Evolutionary conservation across 2,113 vertebrate species (phyloP).

Genomic region (Megalops atlanticus): DNA sequence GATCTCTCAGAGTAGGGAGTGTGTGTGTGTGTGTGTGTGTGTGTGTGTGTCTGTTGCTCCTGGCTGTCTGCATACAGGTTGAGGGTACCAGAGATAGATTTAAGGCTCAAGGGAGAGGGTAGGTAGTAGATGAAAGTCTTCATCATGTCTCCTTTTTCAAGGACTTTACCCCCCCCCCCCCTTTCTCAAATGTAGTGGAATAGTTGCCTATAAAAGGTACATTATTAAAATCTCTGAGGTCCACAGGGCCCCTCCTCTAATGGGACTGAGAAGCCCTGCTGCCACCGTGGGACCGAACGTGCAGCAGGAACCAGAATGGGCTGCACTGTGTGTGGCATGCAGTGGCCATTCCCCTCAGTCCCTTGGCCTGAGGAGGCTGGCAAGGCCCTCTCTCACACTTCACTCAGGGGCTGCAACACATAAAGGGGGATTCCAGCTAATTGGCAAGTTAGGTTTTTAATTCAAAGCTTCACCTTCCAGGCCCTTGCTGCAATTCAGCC

Average conservation of each 20-base stretch:
- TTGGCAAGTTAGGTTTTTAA: constrained; percentile 11
- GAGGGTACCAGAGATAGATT: background rate
- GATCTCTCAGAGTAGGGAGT: background rate
- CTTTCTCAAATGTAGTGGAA: background rate
- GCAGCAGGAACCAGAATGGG: background rate
- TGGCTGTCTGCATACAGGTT: too few species aligned
- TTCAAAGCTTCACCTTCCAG: constrained; percentile 6
- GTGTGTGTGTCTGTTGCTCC: too few species aligned
- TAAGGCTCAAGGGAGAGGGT: too few species aligned
- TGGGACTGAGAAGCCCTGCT: background rate
- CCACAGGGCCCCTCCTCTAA: too few species aligned
- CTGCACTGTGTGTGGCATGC: background rate
- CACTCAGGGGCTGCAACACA: too few species aligned
- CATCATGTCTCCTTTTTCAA: too few species aligned
- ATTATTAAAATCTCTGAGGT: too few species aligned
- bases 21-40: constrained; percentile 31
- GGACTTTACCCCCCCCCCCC: background rate
- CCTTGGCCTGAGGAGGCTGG: too few species aligned
- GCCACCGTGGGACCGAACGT: background rate
- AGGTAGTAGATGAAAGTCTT: too few species aligned
- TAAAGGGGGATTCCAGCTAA: background rate
- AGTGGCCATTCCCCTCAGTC: background rate
- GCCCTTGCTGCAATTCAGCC: constrained; percentile 15
- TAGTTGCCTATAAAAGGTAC: background rate
- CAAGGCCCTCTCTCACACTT: background rate